Evolutionary conservation across 2,113 vertebrate genomes (phyloP), one percentile per base, ranked within the genome.

Genomic region (Cyanistes caeruleus): DNA sequence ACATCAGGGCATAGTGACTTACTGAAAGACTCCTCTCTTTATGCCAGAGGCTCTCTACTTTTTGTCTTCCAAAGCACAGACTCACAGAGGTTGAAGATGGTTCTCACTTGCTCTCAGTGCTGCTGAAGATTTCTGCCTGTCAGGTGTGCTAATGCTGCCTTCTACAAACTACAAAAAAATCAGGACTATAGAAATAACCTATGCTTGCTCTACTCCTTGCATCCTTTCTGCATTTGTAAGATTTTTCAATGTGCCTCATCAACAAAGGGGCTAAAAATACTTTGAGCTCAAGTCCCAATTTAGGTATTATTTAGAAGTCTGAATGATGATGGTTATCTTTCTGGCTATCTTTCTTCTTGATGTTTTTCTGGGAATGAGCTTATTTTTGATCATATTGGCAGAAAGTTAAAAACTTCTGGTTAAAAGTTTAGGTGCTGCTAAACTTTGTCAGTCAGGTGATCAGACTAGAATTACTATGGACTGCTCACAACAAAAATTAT

Each of bases 261-360:
- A 91, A 85, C 43, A 87, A 91, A 80, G n/a, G 33, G 70, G 41
- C n/a, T 89, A 85, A 85, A 95, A 94, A 28, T 21, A 37, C 69
- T 84, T 75, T 81, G 68, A 87, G 64, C 39, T 92, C 1, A 1
- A 87, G 65, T 84, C 62, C 46, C 84, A 75, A 1, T 49, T 73
- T 33, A 5, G 76, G 76, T 87, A 84, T 84, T 44, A 93, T 81
- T 89, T 90, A 89, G 21, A 94, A 84, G 60, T 49, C 69, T 94
- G 73, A 79, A 90, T 35, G 53, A 68, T 10, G 48, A 67, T 60
- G 63, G 53, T 76, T 89, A 75, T 89, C 85, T 79, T 93, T 67
- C 80, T 63, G 76, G 55, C 39, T 90, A 23, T 87, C 69, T 84
- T 88, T 77, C 72, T 92, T 60, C 44, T 75, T 10, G 56, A 72